These are phyloP conservation scores for Lepidocolaptes lacrymiger DNA, from an alignment of 2,797 vertebrate species.

Conservation along the genomic window DNA sequence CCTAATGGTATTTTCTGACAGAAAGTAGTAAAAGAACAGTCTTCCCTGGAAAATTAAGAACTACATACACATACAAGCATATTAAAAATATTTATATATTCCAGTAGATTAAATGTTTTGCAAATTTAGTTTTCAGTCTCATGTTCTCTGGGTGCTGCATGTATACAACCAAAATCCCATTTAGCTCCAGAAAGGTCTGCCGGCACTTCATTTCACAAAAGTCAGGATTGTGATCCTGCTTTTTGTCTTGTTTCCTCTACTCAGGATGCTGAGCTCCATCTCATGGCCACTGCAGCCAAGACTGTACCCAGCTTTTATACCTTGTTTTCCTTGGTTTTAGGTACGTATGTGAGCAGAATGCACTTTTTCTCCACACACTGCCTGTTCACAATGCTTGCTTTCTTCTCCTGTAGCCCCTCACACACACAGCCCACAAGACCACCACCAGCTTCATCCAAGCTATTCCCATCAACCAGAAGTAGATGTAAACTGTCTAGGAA, in stretches of 20 bases:
- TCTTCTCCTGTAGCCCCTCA: background rate
- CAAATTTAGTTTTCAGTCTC: background rate
- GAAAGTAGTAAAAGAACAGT: background rate
- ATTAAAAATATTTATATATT: background rate
- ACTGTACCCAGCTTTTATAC: background rate
- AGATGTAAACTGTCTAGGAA: background rate
- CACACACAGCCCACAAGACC: background rate
- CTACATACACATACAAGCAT: background rate
- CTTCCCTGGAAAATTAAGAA: background rate
- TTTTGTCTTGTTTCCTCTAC: background rate
- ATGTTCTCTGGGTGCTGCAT: background rate
- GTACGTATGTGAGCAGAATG: background rate
- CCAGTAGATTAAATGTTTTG: background rate
- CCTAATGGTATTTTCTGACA: background rate
- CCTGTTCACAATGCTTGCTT: accelerated
- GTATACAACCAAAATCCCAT: background rate
- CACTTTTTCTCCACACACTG: background rate
- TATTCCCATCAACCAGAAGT: background rate
- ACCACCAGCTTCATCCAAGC: background rate
- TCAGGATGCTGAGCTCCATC: background rate
- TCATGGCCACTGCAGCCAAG: background rate
- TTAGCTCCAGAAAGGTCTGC: background rate
- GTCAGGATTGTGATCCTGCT: background rate
- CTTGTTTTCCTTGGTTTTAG: background rate
- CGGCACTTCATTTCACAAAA: background rate